Evolutionary conservation across 2,797 vertebrate genomes (phyloP).

Genomic region (Sebastes nivosus): DNA sequence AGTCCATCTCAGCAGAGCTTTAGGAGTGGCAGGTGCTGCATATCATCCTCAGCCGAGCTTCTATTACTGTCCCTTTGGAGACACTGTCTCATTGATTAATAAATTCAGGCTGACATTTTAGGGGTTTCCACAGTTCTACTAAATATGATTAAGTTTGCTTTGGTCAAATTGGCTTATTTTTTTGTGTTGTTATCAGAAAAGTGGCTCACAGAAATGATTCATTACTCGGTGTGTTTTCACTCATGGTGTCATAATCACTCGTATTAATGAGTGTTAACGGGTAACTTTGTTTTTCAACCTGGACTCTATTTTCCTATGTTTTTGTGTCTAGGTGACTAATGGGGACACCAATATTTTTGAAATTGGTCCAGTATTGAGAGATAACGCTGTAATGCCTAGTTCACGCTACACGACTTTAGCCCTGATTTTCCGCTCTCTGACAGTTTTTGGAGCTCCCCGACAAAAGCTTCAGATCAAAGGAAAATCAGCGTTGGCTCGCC

Average conservation of each 20-base stretch:
- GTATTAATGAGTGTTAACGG: slow-evolving; percentile 22
- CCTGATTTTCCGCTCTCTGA: background rate
- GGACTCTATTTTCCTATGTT: background rate
- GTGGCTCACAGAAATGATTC: slow-evolving; percentile 36
- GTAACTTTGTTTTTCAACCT: background rate
- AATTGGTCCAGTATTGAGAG: too few species aligned
- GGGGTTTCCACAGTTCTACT: slow-evolving; percentile 53
- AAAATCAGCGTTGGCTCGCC: too few species aligned
- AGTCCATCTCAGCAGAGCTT: slow-evolving; percentile 72
- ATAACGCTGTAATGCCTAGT: too few species aligned
- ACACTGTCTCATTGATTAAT: slow-evolving; percentile 70
- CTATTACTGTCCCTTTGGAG: slow-evolving; percentile 72
- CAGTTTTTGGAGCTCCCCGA: too few species aligned
- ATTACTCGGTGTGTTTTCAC: slow-evolving; percentile 17
- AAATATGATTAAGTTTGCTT: slow-evolving; percentile 72
- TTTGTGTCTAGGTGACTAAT: background rate
- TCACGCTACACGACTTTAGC: too few species aligned
- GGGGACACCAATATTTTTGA: background rate
- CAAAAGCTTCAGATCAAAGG: too few species aligned
- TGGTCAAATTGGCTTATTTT: slow-evolving; percentile 60
- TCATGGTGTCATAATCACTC: slow-evolving; percentile 27
- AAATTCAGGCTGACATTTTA: slow-evolving; percentile 65
- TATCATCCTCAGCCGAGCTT: slow-evolving; percentile 65
- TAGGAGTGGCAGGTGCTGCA: slow-evolving; percentile 78
- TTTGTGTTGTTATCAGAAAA: slow-evolving; percentile 42